These are phyloP conservation scores for Tupaia chinensis DNA, from an alignment of 2,113 vertebrate species.

Conservation along the genomic window DNA sequence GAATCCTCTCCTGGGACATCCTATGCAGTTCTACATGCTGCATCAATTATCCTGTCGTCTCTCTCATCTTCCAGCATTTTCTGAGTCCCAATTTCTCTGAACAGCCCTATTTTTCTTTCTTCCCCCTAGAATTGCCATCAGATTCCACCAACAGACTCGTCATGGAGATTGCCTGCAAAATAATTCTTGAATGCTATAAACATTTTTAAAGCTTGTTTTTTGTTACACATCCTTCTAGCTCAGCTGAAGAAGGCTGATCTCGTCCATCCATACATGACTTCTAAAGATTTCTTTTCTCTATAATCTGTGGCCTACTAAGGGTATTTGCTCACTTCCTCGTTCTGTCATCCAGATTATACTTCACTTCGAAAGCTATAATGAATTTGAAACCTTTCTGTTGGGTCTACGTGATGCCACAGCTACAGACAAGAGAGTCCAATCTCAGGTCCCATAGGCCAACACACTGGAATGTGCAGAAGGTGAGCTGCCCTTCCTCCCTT, in stretches of 20 bases:
- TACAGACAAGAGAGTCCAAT: neutral
- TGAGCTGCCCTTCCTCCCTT: neutral
- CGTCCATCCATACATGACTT: conserved; percentile 24
- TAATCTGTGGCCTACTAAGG: conserved; percentile 1
- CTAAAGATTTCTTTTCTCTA: conserved; percentile 52
- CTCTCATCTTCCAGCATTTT: conserved; percentile 38
- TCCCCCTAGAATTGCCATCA: conserved; percentile 51
- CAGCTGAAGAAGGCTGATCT: conserved; percentile 6
- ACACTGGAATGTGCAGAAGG: neutral
- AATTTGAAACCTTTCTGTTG: neutral
- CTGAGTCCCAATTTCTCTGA: conserved; percentile 70
- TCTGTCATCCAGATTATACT: neutral
- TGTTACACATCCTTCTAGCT: conserved; percentile 27
- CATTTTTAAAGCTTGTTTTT: conserved; percentile 54
- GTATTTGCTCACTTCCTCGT: conserved; percentile 1
- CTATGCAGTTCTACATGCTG: neutral
- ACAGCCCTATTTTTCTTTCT: conserved; percentile 64
- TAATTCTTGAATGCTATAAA: conserved; percentile 64
- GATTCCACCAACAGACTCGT: conserved; percentile 57
- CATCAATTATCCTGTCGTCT: conserved; percentile 45
- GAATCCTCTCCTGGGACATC: conserved; percentile 11
- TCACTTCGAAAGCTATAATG: conserved; percentile 21
- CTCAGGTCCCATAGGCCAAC: neutral
- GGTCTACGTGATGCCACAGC: neutral
- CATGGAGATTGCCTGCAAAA: conserved; percentile 55